Conservation (phyloP, 2,888 invertebrate species). For the Drosophila putrida region DNA sequence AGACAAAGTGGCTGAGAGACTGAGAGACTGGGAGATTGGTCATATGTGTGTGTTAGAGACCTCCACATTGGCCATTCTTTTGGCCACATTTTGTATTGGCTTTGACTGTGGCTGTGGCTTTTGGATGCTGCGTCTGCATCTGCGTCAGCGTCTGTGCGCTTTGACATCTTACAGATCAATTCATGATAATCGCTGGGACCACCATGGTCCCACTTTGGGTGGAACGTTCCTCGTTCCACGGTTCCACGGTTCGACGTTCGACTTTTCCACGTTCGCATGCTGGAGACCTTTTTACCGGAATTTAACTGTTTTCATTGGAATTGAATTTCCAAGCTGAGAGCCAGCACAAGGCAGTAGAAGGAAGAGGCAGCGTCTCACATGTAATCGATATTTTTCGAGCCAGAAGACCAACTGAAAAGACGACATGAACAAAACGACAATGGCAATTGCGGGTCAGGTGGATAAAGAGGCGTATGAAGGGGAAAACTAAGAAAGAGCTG, state of each 20-base stretch:
- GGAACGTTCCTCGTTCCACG: constrained; percentile 37
- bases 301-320: constrained; percentile 80
- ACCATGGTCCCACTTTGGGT: constrained; percentile 79
- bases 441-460: constrained; percentile 38
- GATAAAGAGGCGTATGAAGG: background rate
- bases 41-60: constrained; percentile 73
- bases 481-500: background rate
- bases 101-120: constrained; percentile 77
- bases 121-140: constrained; percentile 50
- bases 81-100: constrained; percentile 52
- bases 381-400: constrained; percentile 81
- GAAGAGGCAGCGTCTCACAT: constrained; percentile 64
- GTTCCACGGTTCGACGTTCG: constrained; percentile 31
- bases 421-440: constrained; percentile 50
- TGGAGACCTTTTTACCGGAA: constrained; percentile 76
- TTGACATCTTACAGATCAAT: constrained; percentile 84
- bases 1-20: constrained; percentile 62
- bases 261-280: constrained; percentile 64
- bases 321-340: constrained; percentile 68
- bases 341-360: constrained; percentile 27
- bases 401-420: constrained; percentile 34
- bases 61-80: constrained; percentile 70
- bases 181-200: constrained; percentile 83
- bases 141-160: constrained; percentile 73
- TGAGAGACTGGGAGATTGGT: constrained; percentile 15